These are phyloP conservation scores for Geotrupes spiniger DNA, from an alignment of 2,888 invertebrate species.

Conservation along the genomic window DNA sequence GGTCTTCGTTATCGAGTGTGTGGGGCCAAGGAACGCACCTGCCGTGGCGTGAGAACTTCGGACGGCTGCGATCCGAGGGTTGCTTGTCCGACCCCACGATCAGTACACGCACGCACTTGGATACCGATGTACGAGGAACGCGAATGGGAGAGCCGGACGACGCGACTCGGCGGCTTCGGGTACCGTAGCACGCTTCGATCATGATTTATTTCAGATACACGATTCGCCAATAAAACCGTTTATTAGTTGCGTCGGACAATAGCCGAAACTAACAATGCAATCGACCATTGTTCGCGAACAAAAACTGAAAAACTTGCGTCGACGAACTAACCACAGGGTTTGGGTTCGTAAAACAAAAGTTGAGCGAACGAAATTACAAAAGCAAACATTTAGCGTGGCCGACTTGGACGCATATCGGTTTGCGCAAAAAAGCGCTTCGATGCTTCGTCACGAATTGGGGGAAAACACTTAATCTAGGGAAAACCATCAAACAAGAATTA, in stretches of 20 bases:
- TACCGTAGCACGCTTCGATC: slow-evolving; percentile 2
- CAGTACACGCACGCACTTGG: not conserved
- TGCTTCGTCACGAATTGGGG: no score
- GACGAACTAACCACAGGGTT: no score
- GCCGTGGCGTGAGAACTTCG: slow-evolving; percentile 30
- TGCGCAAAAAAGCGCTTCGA: no score
- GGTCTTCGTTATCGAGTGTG: slow-evolving; percentile 15
- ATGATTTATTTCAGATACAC: slow-evolving; percentile 4
- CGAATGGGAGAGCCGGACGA: not conserved
- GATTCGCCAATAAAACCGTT: not conserved
- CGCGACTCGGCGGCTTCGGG: not conserved
- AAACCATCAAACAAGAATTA: no score
- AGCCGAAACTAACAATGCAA: no score
- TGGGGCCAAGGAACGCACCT: slow-evolving; percentile 29
- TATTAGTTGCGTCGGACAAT: slow-evolving; percentile 1
- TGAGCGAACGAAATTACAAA: no score
- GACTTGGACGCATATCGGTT: no score
- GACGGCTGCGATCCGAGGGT: slow-evolving; percentile 3
- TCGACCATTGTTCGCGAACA: no score
- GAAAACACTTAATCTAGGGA: no score
- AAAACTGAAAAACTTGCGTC: no score
- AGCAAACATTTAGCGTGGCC: no score
- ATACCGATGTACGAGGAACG: not conserved
- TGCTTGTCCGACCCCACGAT: slow-evolving; percentile 7
- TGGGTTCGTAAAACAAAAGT: no score